These are phyloP conservation scores for Chrysochloris asiatica DNA, from an alignment of 2,113 vertebrate species.

Conservation along the genomic window DNA sequence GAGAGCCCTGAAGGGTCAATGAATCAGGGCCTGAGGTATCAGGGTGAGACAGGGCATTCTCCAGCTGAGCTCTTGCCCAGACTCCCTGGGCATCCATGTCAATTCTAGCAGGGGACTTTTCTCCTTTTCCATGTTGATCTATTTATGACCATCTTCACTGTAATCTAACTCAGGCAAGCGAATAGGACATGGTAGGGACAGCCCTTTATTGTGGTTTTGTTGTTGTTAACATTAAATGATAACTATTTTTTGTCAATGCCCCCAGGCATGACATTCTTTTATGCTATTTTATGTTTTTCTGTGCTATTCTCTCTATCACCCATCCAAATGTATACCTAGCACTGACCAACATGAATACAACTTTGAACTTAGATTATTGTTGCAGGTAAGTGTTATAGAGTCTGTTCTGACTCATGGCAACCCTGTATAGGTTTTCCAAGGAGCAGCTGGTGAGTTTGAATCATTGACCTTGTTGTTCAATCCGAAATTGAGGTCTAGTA, in stretches of 20 bases:
- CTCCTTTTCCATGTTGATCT: not conserved
- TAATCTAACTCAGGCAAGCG: too few relatives aligned
- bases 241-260: not conserved
- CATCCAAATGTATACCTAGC: not conserved
- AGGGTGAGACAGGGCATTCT: not conserved
- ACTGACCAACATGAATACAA: not conserved
- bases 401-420: too few relatives aligned
- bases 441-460: too few relatives aligned
- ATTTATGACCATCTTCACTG: not conserved
- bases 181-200: too few relatives aligned
- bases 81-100: too few relatives aligned
- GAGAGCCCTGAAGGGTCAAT: not conserved
- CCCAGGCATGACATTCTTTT: not conserved
- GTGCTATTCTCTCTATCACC: not conserved
- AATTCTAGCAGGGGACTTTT: not conserved
- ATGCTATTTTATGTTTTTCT: not conserved
- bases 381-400: too few relatives aligned
- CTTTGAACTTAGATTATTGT: not conserved
- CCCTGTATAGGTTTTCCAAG: too few relatives aligned
- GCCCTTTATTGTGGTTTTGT: too few relatives aligned
- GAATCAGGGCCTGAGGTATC: not conserved
- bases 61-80: not conserved
- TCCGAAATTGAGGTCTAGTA: too few relatives aligned
- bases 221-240: not conserved
- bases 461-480: too few relatives aligned